Evolutionary conservation across 2,113 vertebrate genomes (phyloP).

Genomic region (Alethe diademata): DNA sequence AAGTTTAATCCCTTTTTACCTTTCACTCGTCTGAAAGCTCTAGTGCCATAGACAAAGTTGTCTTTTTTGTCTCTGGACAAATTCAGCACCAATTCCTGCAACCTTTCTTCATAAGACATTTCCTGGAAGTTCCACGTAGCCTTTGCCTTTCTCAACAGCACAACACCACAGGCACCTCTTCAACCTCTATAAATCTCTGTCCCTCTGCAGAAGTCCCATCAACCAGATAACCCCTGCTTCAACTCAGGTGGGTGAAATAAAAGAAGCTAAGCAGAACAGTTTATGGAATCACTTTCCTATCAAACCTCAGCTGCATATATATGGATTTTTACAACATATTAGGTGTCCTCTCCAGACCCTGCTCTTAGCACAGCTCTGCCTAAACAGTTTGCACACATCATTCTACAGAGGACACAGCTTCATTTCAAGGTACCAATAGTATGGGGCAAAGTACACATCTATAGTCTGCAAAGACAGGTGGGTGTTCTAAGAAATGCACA

Average conservation of each 20-base stretch:
- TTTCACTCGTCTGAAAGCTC: background rate
- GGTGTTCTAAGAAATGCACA: background rate
- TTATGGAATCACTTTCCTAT: background rate
- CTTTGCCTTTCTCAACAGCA: background rate
- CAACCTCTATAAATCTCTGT: background rate
- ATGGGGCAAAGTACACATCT: background rate
- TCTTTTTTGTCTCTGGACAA: background rate
- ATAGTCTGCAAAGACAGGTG: background rate
- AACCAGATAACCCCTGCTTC: background rate
- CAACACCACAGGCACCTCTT: background rate
- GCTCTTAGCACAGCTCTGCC: background rate
- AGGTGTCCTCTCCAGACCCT: background rate
- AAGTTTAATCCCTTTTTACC: background rate
- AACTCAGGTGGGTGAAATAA: background rate
- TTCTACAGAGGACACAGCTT: background rate
- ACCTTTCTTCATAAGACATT: fast-evolving
- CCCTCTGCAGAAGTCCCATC: background rate
- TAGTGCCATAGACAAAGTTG: fast-evolving
- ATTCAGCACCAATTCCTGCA: background rate
- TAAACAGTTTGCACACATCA: background rate
- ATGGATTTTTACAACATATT: background rate
- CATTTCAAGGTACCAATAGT: background rate
- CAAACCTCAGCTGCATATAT: background rate
- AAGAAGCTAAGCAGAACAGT: background rate
- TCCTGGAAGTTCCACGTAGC: background rate